Base-by-base conservation (phyloP, 2,797 vertebrate species). In the Diglossa cyanea region DNA sequence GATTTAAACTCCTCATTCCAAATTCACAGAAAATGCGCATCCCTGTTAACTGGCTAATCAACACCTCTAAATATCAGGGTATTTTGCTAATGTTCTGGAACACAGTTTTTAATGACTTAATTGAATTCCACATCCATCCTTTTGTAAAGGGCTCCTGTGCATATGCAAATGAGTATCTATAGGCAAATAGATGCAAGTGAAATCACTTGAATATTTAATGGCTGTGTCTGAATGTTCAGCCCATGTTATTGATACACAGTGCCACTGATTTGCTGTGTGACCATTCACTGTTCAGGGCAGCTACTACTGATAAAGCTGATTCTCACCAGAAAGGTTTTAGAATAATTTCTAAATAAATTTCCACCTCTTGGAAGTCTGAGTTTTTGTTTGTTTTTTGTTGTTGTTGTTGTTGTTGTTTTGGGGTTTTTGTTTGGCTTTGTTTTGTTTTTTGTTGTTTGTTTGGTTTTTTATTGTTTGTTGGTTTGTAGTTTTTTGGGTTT, bases 41-140 rank as follows among this genome's bases (percentile, higher is more conserved):
- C 61, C 21, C 21, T 88, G 44, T 50, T 80, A 61, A 76, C 47
- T 54, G 60, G 26, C 35, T 65, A 81, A 68, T 61, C 48, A 88
- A 26, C 65, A 73, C 51, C 90, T 95, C 37, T 35, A 80, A 83
- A 55, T 67, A 84, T 28, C 86, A 94, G 37, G 18, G 10, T 53
- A 13, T 45, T 74, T 80, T 70, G 25, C 39, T 82, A 66, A 70
- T 42, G 35, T 37, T 67, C 50, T 67, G 53, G 60, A 90, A 19
- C 14, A 44, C 6, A 53, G 12, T n/a, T 67, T 61, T 47, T 24
- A 48, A 42, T 39, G 5, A 70, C 79, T 58, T 90, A 63, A 83
- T 51, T 86, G 20, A 80, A 74, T 83, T 77, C 13, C 17, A 39
- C 45, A 67, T 48, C 48, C 48, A 71, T 40, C 4, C 35, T 67